A percentile compares a stretch with the other conserved stretches of the same genome.
These are phyloP conservation scores for Lagorchestes hirsutus DNA, from an alignment of 2,797 vertebrate genomes.

Conservation along the genomic window DNA sequence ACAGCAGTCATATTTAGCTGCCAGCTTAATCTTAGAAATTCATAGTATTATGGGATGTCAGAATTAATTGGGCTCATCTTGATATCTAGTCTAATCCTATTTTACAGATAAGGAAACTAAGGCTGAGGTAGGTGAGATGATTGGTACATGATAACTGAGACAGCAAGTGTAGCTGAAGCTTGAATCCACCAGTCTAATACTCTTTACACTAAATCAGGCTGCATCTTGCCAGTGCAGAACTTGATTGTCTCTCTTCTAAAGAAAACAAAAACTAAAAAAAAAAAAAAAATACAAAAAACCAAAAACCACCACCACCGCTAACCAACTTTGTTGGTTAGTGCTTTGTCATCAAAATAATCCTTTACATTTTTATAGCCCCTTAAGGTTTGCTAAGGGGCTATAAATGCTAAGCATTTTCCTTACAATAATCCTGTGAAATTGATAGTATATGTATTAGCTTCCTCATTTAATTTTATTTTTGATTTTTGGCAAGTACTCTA, in stretches of 20 bases:
- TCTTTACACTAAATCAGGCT: not conserved
- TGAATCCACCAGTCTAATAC: not conserved
- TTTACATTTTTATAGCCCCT: not conserved
- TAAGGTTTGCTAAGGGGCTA: not conserved
- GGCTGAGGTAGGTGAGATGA: too few species aligned
- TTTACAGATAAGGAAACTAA: not conserved
- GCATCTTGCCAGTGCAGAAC: not conserved
- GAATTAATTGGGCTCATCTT: not conserved
- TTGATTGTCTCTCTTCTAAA: not conserved
- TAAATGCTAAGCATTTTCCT: not conserved
- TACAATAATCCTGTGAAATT: not conserved
- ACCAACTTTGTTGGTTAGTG: too few species aligned
- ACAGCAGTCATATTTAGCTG: not conserved
- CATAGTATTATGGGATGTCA: not conserved
- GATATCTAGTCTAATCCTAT: not conserved
- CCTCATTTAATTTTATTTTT: not conserved
- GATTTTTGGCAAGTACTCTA: not conserved
- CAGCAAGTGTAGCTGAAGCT: not conserved
- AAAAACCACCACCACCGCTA: too few species aligned
- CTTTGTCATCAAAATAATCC: not conserved
- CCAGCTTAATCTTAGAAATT: not conserved
- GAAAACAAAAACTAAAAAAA: not conserved
- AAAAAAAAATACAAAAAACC: not conserved
- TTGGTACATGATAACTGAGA: not conserved
- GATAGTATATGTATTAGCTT: not conserved